These are phyloP conservation scores for Scyliorhinus canicula DNA, from an alignment of 2,797 vertebrate species.

Conservation along the genomic window DNA sequence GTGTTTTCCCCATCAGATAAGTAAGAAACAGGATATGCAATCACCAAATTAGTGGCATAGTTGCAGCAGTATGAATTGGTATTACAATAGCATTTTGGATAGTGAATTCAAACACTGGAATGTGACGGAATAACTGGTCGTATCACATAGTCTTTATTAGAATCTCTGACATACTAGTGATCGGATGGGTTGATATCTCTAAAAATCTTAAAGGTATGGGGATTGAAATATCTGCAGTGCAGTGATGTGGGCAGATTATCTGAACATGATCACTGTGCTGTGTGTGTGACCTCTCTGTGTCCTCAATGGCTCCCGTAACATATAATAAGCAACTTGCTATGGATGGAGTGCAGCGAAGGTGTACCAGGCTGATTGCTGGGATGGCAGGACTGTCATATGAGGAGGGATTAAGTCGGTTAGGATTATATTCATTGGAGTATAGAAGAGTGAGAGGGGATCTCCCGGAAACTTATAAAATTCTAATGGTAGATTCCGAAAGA, in stretches of 20 bases:
- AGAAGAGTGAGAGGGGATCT: no score
- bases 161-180: no score
- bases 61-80: background rate
- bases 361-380: no score
- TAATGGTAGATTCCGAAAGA: no score
- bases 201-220: background rate
- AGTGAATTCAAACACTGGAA: background rate
- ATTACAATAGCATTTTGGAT: background rate
- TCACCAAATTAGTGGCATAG: background rate
- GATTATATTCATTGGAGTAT: no score
- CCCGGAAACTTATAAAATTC: no score
- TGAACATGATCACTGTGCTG: background rate
- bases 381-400: no score
- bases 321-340: no score
- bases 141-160: no score
- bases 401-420: no score
- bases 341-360: no score
- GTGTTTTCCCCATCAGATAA: background rate
- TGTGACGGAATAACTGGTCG: background rate
- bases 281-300: background rate
- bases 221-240: background rate
- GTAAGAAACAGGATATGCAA: background rate
- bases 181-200: no score
- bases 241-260: background rate
- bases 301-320: background rate